phyloP scores from a whole-genome alignment of 2,888 invertebrate genomes.

The Caenorhabditis doughertyi region DNA sequence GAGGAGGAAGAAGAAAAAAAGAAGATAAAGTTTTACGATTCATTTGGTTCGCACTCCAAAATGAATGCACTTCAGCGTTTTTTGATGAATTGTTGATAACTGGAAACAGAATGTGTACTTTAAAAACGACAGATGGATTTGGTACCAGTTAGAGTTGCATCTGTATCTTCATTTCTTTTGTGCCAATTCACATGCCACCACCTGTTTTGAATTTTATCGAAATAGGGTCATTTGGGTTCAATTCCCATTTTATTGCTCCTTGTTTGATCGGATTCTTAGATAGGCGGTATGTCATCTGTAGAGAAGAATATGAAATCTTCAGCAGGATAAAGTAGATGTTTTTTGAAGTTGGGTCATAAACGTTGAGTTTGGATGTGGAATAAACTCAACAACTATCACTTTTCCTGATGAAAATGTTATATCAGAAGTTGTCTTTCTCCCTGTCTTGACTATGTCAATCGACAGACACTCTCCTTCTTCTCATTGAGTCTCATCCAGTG shows the following conservation, averaged over 20 bases:
- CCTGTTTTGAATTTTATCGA: conserved; percentile 36
- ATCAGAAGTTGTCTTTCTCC: conserved; percentile 12
- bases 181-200: conserved; percentile 24
- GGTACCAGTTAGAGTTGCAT: conserved; percentile 28
- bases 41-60: conserved; percentile 27
- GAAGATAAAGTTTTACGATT: conserved; percentile 37
- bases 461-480: conserved; percentile 22
- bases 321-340: too few relatives aligned
- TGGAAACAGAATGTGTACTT: conserved; percentile 30
- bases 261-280: conserved; percentile 42
- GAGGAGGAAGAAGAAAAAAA: conserved; percentile 27
- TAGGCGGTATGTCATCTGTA: background rate
- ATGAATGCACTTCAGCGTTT: conserved; percentile 54
- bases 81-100: conserved; percentile 62
- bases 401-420: conserved; percentile 3
- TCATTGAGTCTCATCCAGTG: background rate
- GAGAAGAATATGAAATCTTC: too few relatives aligned
- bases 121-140: conserved; percentile 27
- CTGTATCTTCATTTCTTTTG: conserved; percentile 5
- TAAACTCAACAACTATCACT: background rate
- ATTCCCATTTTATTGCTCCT: conserved; percentile 50
- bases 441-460: conserved; percentile 49
- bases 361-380: background rate
- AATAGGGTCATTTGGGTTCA: conserved; percentile 47
- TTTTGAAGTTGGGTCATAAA: too few relatives aligned